Conservation (phyloP, 2,113 vertebrate genomes). For the Pollimyrus isidori region DNA sequence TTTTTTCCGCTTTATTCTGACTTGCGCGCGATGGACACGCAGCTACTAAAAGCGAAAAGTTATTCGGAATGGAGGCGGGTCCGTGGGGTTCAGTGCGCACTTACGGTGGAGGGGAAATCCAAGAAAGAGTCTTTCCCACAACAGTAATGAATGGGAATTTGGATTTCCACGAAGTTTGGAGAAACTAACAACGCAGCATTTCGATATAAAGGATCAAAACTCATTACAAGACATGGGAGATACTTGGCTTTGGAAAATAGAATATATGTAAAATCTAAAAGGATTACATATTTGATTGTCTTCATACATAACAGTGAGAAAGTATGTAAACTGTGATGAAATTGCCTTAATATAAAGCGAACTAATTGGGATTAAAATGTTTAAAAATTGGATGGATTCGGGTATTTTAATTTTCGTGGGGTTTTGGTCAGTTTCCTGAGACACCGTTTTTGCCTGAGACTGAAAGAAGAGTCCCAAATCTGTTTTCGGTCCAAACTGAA, state of each 20-base stretch:
- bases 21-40: constrained; percentile 28
- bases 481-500: background rate
- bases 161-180: constrained; percentile 44
- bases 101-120: constrained; percentile 41
- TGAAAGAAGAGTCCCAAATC: constrained; percentile 2
- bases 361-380: background rate
- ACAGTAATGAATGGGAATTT: constrained; percentile 63
- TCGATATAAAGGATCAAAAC: constrained; percentile 51
- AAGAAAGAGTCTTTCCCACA: constrained; percentile 45
- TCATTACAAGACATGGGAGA: constrained; percentile 9
- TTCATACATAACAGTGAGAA: background rate
- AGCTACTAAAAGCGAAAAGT: constrained; percentile 20
- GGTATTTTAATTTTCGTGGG: background rate
- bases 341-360: background rate
- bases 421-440: background rate
- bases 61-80: constrained; percentile 36
- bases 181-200: constrained; percentile 21
- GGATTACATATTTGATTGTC: background rate
- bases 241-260: constrained; percentile 23
- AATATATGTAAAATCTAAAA: constrained; percentile 25
- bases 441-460: background rate
- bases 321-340: background rate
- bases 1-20: background rate
- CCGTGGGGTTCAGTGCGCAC: constrained; percentile 13
- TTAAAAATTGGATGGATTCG: background rate